Percentiles rank a stretch among this genome's conserved stretches.
Evolutionary conservation across 2,113 vertebrate species (phyloP).

Genomic region (Dermatemys mawii): DNA sequence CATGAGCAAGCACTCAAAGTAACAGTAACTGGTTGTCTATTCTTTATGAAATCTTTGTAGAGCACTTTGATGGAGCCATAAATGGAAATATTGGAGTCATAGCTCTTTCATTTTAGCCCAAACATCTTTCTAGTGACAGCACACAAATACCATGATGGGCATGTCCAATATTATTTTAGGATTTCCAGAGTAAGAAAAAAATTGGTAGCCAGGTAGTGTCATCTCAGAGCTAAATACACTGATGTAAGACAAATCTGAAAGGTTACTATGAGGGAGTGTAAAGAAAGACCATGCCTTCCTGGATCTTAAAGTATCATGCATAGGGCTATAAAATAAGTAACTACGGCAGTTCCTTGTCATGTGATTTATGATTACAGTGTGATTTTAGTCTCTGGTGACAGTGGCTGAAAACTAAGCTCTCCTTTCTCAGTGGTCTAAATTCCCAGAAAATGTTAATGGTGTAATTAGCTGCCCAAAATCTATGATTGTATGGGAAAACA

Average conservation of each 20-base stretch:
- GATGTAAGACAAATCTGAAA: neutral
- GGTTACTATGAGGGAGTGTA: accelerated
- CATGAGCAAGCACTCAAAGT: too few relatives aligned
- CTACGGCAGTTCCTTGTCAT: neutral
- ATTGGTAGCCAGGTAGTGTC: neutral
- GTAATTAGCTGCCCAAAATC: neutral
- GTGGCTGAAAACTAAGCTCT: neutral
- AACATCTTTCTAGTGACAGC: neutral
- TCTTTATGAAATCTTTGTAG: neutral
- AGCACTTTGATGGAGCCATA: neutral
- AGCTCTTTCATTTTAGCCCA: neutral
- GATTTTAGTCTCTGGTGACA: neutral
- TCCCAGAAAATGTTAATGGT: neutral
- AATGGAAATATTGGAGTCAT: neutral
- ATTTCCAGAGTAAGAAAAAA: neutral
- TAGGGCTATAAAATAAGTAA: neutral
- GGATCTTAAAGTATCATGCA: neutral
- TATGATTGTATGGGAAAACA: neutral
- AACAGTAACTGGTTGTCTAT: neutral
- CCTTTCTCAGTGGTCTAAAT: neutral
- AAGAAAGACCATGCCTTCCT: neutral
- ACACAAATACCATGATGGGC: neutral
- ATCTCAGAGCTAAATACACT: neutral
- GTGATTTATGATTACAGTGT: neutral
- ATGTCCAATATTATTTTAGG: neutral